Conservation (phyloP, 2,113 vertebrate genomes). For the Hystrix cristata region DNA sequence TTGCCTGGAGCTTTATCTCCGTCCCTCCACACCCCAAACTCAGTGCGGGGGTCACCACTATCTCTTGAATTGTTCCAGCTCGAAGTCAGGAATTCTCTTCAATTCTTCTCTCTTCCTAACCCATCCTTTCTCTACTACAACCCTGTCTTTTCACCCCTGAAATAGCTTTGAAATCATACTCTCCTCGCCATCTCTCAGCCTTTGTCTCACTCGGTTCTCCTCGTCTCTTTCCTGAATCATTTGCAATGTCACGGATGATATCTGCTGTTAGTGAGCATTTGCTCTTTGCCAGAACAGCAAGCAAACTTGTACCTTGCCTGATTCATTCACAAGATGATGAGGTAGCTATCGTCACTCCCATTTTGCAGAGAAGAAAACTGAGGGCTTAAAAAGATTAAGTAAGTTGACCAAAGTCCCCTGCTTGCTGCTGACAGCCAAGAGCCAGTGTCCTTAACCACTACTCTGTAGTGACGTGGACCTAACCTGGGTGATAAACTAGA, state of each 20-base stretch:
- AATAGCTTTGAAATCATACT: neutral
- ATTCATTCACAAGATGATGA: neutral
- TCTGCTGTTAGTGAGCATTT: neutral
- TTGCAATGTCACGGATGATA: neutral
- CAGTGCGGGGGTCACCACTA: neutral
- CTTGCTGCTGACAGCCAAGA: neutral
- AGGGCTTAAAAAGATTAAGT: neutral
- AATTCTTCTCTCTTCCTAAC: neutral
- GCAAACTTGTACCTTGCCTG: neutral
- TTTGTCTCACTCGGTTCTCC: neutral
- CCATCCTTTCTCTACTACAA: neutral
- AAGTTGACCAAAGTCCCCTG: neutral
- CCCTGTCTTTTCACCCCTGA: neutral
- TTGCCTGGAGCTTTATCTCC: neutral
- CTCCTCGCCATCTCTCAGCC: neutral
- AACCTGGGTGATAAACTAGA: neutral
- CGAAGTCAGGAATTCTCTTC: neutral
- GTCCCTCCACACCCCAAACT: neutral
- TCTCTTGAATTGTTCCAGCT: neutral
- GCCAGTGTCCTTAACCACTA: neutral
- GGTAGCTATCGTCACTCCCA: neutral
- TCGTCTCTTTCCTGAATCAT: neutral
- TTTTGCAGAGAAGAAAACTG: neutral
- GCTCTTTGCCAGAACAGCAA: neutral
- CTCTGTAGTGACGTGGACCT: neutral